A percentile compares a stretch with the other conserved stretches of the same genome.
Conservation (phyloP, 2,888 invertebrate genomes). For the Ryuthela nishihirai region DNA sequence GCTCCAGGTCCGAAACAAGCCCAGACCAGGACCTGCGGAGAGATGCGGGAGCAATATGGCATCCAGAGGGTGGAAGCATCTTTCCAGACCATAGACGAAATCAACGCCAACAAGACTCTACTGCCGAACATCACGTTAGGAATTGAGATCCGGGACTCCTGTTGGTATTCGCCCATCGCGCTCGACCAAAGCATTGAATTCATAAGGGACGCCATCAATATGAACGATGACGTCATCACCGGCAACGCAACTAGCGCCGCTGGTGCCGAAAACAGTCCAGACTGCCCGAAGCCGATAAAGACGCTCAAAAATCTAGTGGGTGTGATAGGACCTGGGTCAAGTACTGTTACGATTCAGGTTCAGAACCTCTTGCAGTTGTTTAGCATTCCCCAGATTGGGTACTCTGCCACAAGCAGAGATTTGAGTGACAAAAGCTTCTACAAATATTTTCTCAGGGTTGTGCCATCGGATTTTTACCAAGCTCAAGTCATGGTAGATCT, state of each 20-base stretch:
- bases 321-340: conserved; percentile 70
- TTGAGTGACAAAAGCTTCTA: conserved; percentile 70
- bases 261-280: conserved; percentile 7
- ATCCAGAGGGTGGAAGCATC: conserved; percentile 67
- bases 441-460: conserved; percentile 71
- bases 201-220: conserved; percentile 62
- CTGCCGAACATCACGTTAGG: conserved; percentile 60
- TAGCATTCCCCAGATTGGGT: conserved; percentile 65
- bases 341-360: conserved; percentile 64
- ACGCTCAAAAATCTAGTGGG: conserved; percentile 57
- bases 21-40: conserved; percentile 57
- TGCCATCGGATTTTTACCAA: conserved; percentile 73
- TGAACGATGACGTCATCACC: conserved; percentile 33
- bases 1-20: conserved; percentile 52
- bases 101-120: conserved; percentile 60
- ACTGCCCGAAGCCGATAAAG: conserved; percentile 40
- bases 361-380: conserved; percentile 72
- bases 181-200: conserved; percentile 72
- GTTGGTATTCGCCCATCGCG: conserved; percentile 76
- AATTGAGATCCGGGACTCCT: conserved; percentile 71
- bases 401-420: conserved; percentile 71
- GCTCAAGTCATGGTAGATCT: conserved; percentile 69
- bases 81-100: conserved; percentile 60
- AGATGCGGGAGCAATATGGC: conserved; percentile 68
- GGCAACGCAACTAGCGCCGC: conserved; percentile 9